Conservation (phyloP, 2,797 vertebrate genomes). For the Diceros bicornis region DNA sequence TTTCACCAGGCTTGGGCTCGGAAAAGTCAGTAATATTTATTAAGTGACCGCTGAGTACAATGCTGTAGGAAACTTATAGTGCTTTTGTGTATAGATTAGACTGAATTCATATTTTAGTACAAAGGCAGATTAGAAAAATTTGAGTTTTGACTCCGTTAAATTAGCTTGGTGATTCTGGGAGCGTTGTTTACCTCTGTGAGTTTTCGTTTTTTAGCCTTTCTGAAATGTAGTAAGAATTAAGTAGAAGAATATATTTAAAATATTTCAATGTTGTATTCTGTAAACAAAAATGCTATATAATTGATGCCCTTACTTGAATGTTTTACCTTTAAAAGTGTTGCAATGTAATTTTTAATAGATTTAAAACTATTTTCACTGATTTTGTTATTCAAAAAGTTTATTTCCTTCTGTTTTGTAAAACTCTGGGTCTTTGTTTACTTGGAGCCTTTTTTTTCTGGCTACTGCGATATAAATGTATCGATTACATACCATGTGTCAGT, state of each 20-base stretch:
- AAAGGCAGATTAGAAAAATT: slow-evolving; percentile 74
- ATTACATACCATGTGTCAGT: neutral
- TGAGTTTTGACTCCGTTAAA: slow-evolving; percentile 68
- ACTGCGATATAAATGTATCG: neutral
- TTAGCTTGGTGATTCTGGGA: slow-evolving; percentile 47
- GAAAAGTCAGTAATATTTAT: slow-evolving; percentile 76
- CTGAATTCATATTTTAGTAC: slow-evolving; percentile 70
- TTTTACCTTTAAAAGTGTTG: slow-evolving; percentile 47
- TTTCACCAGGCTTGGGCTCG: slow-evolving; percentile 59
- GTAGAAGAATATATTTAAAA: slow-evolving; percentile 51
- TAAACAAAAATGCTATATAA: slow-evolving; percentile 53
- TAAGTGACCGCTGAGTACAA: slow-evolving; percentile 55
- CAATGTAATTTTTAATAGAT: slow-evolving; percentile 39
- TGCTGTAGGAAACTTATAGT: slow-evolving; percentile 64
- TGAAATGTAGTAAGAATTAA: slow-evolving; percentile 55
- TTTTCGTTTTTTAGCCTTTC: slow-evolving; percentile 43
- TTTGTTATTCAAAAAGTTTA: slow-evolving; percentile 48
- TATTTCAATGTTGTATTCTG: slow-evolving; percentile 37
- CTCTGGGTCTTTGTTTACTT: neutral
- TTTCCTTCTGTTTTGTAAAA: slow-evolving; percentile 2
- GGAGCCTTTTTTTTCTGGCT: neutral
- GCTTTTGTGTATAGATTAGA: slow-evolving; percentile 71
- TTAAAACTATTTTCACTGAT: slow-evolving; percentile 45
- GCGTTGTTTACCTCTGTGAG: slow-evolving; percentile 49
- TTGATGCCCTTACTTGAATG: slow-evolving; percentile 37